Percentiles rank a stretch among this genome's conserved stretches.
These are phyloP conservation scores for Speoplatyrhinus poulsoni DNA, from an alignment of 2,113 vertebrate species.

Conservation along the genomic window DNA sequence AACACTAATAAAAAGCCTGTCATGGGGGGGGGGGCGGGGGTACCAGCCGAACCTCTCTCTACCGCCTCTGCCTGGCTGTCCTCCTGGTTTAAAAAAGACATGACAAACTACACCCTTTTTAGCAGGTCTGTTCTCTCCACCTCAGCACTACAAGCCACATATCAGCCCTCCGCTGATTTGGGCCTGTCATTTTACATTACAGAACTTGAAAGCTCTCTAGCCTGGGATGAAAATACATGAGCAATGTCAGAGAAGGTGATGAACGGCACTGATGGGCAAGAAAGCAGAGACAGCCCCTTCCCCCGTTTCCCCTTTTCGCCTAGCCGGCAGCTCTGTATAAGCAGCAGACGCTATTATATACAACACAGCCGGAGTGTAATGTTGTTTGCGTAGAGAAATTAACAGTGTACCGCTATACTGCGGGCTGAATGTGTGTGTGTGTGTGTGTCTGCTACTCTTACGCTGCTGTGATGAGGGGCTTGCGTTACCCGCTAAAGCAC, in stretches of 20 bases:
- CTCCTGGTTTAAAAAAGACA: slow-evolving; percentile 35
- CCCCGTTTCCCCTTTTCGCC: slow-evolving; percentile 11
- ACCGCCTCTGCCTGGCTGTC: not conserved
- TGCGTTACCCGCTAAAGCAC: not conserved
- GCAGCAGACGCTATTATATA: slow-evolving; percentile 12
- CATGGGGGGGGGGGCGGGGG: not conserved
- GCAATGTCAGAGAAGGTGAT: slow-evolving; percentile 44
- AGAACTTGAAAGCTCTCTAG: slow-evolving; percentile 57
- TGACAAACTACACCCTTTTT: slow-evolving; percentile 45
- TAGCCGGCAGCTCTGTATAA: slow-evolving; percentile 13
- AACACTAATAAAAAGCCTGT: slow-evolving; percentile 13
- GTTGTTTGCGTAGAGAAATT: slow-evolving; percentile 23
- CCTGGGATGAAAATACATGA: slow-evolving; percentile 45
- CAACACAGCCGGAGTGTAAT: slow-evolving; percentile 22
- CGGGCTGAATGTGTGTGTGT: slow-evolving; percentile 20
- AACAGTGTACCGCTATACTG: slow-evolving; percentile 5
- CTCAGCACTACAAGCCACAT: slow-evolving; percentile 41
- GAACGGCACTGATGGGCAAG: slow-evolving; percentile 17
- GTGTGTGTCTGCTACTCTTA: slow-evolving; percentile 14
- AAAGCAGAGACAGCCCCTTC: not conserved
- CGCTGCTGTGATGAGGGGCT: slow-evolving; percentile 8
- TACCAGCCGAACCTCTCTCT: slow-evolving; percentile 12
- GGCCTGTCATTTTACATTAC: slow-evolving; percentile 63
- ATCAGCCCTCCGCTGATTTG: slow-evolving; percentile 47
- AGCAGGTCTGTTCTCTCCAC: slow-evolving; percentile 40